Evolutionary conservation across 2,888 invertebrate genomes (phyloP).

Genomic region (Chymomyza fuscimana): DNA sequence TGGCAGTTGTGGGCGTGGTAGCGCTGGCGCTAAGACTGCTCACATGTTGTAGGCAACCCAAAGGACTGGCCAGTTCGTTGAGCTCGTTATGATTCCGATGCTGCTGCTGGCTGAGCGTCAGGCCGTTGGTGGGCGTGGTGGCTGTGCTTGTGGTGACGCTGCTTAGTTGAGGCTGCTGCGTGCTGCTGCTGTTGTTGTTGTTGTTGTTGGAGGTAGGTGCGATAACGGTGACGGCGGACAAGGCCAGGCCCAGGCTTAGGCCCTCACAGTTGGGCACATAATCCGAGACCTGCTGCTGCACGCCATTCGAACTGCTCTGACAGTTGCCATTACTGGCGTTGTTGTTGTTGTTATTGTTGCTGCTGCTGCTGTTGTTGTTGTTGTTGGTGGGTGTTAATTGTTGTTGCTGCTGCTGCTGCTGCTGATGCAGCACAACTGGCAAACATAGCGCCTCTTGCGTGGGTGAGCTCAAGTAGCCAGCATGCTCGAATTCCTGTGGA

Average conservation of each 20-base stretch:
- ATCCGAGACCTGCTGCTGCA: constrained; percentile 43
- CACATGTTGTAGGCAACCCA: constrained; percentile 24
- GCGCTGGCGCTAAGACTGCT: constrained; percentile 16
- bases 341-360: constrained; percentile 43
- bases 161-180: not conserved
- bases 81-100: constrained; percentile 27
- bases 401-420: constrained; percentile 43
- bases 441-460: constrained; percentile 72
- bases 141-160: not conserved
- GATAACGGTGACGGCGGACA: constrained; percentile 36
- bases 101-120: constrained; percentile 30
- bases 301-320: not conserved
- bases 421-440: constrained; percentile 36
- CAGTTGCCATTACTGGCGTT: constrained; percentile 3
- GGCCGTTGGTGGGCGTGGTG: constrained; percentile 2
- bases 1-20: constrained; percentile 72
- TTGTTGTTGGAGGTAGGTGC: constrained; percentile 31
- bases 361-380: constrained; percentile 50
- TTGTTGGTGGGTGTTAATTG: constrained; percentile 24
- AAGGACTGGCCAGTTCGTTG: constrained; percentile 42
- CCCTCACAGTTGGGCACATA: constrained; percentile 64
- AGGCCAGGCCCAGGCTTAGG: constrained; percentile 37
- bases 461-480: constrained; percentile 77
- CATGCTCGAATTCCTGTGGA: constrained; percentile 74
- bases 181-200: constrained; percentile 8